Base-by-base conservation (phyloP, 2,888 invertebrate species). In the Carpatolechia fugitivella region DNA sequence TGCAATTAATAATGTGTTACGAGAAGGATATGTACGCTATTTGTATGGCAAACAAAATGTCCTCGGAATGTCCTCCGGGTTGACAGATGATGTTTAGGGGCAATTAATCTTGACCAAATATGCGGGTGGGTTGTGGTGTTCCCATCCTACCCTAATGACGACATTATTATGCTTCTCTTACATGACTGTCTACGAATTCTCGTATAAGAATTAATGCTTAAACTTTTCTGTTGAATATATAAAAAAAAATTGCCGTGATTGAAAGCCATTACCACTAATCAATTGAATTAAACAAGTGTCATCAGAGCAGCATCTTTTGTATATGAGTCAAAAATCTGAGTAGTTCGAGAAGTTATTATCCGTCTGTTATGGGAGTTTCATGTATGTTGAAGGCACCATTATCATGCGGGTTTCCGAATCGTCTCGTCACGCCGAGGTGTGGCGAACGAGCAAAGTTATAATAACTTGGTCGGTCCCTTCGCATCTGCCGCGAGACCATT, bases 71-170 rank as follows among this genome's bases (percentile, higher is more conserved):
- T 79, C 74, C 77, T 73, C 69, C 71, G 72, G 76, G 78, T 80
- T 85, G 85, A 87, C 85, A 84, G 85, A 86, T 85, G 86, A 85
- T 84, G 83, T 82, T 82, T 62, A 76, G 77, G 74, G 79, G 79
- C 81, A 86, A 86, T 87, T 86, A 86, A 87, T 88, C 86, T 86
- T 83, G 83, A 85, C 86, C 85, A 81, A 85, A 85, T 83, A 85
- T 82, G 80, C 84, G 83, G 81, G 80, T 74, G 79, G 79, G 80
- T 79, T 80, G 81, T 74, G 78, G 80, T 70, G 72, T 72, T 74
- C 74, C 71, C 69, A 69, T 71, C 61, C 65, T 67, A 60, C 65
- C 73, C 72, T 81, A 84, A 80, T 81, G 78, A 78, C 77, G 69
- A 70, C 70, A 73, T 70, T 70, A 70, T 70, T 72, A 68, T 63